phyloP scores from a whole-genome alignment of 2,888 invertebrate genomes.

The Sepiola atlantica region DNA sequence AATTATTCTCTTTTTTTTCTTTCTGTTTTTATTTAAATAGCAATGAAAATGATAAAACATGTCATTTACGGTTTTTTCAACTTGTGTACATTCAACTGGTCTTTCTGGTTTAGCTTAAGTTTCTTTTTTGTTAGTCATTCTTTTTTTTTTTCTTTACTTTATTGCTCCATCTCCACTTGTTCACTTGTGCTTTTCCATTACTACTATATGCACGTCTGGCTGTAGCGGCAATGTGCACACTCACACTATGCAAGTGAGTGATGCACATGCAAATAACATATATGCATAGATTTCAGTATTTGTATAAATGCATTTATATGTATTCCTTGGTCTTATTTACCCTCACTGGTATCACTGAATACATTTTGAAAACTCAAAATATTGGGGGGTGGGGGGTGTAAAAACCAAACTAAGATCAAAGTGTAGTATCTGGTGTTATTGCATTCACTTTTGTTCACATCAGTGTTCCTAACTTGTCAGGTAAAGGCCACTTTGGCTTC shows the following conservation, averaged over 20 bases:
- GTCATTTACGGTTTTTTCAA: not conserved
- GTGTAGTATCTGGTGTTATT: constrained; percentile 4
- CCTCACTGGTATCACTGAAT: not conserved
- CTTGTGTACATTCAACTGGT: not conserved
- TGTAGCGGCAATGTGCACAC: not conserved
- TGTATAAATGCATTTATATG: not conserved
- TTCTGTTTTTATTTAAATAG: not conserved
- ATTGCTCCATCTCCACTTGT: not conserved
- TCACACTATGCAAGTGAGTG: not conserved
- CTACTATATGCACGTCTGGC: not conserved
- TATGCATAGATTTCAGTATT: not conserved
- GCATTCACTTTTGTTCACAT: not conserved
- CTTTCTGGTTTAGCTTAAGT: constrained; percentile 7
- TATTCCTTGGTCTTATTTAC: not conserved
- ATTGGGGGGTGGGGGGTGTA: not conserved
- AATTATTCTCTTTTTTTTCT: not conserved
- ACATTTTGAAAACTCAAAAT: not conserved
- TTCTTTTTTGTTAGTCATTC: not conserved
- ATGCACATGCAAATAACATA: not conserved
- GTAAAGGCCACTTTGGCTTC: not conserved
- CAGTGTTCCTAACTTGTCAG: not conserved
- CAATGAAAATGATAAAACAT: constrained; percentile 14
- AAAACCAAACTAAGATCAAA: not conserved
- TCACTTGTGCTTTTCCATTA: not conserved
- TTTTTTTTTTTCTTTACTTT: not conserved